Evolutionary conservation across 2,797 vertebrate species (phyloP), one percentile per base, ranked within the genome.

Genomic region (Arctocebus calabarensis): DNA sequence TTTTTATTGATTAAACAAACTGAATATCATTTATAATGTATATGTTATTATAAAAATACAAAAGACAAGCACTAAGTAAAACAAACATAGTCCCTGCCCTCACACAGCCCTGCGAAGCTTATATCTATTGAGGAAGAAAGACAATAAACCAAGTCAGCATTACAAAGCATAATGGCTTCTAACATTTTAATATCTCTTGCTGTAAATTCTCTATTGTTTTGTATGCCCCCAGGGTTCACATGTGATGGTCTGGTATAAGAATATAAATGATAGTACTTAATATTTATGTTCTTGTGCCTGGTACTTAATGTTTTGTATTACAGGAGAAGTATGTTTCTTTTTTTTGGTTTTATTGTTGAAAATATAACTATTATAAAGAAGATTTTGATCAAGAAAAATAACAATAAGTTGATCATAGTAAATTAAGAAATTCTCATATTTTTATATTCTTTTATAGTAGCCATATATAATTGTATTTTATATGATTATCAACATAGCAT

Each of bases 111-210:
- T 32, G 55, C 4, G 27, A 84, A 77, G 12, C 43, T n/a, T 94
- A 27, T 6, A 25, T 40, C 9, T 40, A 64, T 0, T 48, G 34
- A 93, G 14, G 22, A 79, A 83, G 48, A 70, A 81, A 52, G 66
- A 17, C 40, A 83, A 3, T 68, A 19, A 78, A 40, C 29, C 55
- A n/a, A 68, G 48, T 61, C 20, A 52, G 25, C 16, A 22, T 74
- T 32, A 17, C 12, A 75, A 75, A 86, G 1, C 1, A 4, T 59
- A 32, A 32, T 71, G 11, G 34, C 14, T 48, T 59, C 23, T 10
- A 77, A 88, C 52, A 87, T 87, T 96, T 95, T 94, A 91, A 55
- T 91, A 70, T 92, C 78, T 92, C 34, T 85, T 96, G 9, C 95
- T 84, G 55, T 70, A 11, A 83, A 89, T 88, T 95, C 20, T 88